Conservation (phyloP, 2,888 invertebrate genomes). For the Luperina testacea region DNA sequence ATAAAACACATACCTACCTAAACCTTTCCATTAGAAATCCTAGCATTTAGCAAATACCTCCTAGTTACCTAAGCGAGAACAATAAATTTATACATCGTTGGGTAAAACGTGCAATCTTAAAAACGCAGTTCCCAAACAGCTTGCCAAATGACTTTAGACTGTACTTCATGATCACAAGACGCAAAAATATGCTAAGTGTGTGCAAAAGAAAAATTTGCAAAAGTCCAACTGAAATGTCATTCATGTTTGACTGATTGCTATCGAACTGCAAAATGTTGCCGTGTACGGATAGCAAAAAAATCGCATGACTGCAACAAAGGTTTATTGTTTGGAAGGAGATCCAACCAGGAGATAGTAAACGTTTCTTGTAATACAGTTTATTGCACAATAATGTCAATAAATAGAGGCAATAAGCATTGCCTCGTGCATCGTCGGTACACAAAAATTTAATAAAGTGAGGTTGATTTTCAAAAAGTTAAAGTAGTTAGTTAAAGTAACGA, state of each 20-base stretch:
- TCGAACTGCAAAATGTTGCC: conserved; percentile 74
- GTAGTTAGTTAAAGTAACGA: conserved; percentile 29
- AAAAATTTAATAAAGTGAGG: conserved; percentile 34
- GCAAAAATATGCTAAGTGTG: conserved; percentile 8
- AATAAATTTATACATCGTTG: conserved; percentile 56
- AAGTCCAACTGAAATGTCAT: conserved; percentile 76
- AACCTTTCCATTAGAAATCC: conserved; percentile 60
- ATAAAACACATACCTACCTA: conserved; percentile 22
- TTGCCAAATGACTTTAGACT: conserved; percentile 41
- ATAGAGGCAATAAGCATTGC: conserved; percentile 37
- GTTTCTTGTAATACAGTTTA: conserved; percentile 60
- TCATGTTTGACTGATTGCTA: conserved; percentile 81
- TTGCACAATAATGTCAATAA: conserved; percentile 59
- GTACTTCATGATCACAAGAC: conserved; percentile 32
- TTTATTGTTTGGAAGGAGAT: conserved; percentile 63
- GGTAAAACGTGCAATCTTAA: conserved; percentile 43
- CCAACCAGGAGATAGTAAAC: conserved; percentile 46
- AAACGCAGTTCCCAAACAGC: conserved; percentile 14
- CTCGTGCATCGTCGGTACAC: conserved; percentile 32
- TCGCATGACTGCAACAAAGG: conserved; percentile 60
- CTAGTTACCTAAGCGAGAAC: conserved; percentile 64
- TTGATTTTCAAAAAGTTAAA: conserved; percentile 45
- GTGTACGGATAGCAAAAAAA: conserved; percentile 72
- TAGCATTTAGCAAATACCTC: conserved; percentile 64
- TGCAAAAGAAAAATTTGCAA: conserved; percentile 44